Evolutionary conservation across 2,113 vertebrate species (phyloP), one percentile per base, ranked within the genome.

Genomic region (Axis porcinus): DNA sequence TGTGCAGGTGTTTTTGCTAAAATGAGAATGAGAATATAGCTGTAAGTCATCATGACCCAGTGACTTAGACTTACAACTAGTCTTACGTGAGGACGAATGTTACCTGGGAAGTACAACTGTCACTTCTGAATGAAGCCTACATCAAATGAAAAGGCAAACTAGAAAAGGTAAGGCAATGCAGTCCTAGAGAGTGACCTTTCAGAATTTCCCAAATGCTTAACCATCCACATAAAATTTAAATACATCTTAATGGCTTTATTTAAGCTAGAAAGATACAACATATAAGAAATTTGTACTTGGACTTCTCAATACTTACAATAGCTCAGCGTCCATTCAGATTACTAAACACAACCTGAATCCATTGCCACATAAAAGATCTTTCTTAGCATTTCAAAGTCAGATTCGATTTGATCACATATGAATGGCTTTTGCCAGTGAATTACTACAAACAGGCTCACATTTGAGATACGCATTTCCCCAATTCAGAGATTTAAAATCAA

Each of bases 201-300:
- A 67, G 74, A 96, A 92, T 86, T 78, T 89, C 64, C 84, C 60
- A 64, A 93, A 89, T 84, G 78, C 91, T 62, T 50, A 79, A 86
- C 33, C n/a, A 62, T 40, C 81, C 36, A 84, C 43, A 82, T 47
- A 93, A 85, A 89, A 17, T 60, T 94, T 74, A 96, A 81, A 78
- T 45, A 19, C 25, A 60, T 12, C 33, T 50, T 62, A 76, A 82
- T 74, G 67, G 12, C 62, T 97, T 96, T 45, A 30, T n/a, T 82
- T 89, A 86, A 82, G 14, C 57, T 3, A n/a, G 50, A 33, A 86
- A 91, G 58, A 52, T 55, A 64, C 52, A 43, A 13, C 40, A 11
- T 33, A 7, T 14, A 76, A 90, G 64, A 76, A 95, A 90, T 7
- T 5, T 25, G 45, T 33, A 30, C 43, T 11, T 86, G 78, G 28